Conservation (phyloP, 2,113 vertebrate species). For the Tautogolabrus adspersus region DNA sequence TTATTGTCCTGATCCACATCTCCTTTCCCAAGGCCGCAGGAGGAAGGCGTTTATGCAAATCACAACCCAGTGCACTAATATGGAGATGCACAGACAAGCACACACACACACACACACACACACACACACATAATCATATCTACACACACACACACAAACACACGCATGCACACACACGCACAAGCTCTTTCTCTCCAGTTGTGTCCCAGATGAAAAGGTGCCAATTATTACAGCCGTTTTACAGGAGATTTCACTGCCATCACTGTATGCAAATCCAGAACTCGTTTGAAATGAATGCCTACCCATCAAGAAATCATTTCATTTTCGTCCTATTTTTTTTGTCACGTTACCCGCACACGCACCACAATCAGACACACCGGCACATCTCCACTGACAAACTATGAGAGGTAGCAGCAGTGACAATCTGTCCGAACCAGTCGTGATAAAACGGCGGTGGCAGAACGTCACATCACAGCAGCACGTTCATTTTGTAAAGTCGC, state of each 20-base stretch:
- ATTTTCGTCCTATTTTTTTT: constrained; percentile 24
- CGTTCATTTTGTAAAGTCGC: constrained; percentile 40
- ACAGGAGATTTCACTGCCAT: constrained; percentile 14
- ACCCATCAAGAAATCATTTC: constrained; percentile 20
- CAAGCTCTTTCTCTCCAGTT: neutral
- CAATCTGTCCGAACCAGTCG: constrained; percentile 40
- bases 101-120: constrained; percentile 1
- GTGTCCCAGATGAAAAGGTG: constrained; percentile 46
- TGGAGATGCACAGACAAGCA: constrained; percentile 5
- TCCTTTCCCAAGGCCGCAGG: constrained; percentile 44
- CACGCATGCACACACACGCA: too few species aligned
- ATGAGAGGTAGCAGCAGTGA: constrained; percentile 43
- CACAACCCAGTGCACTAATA: constrained; percentile 32
- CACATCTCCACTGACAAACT: constrained; percentile 28
- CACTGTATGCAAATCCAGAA: constrained; percentile 31
- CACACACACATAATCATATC: constrained; percentile 13
- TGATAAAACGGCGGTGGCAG: constrained; percentile 55
- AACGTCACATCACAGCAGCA: constrained; percentile 12
- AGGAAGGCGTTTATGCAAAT: constrained; percentile 66
- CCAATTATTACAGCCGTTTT: constrained; percentile 43
- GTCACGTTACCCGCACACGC: neutral
- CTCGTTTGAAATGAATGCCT: constrained; percentile 43
- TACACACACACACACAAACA: constrained; percentile 1
- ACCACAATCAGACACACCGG: constrained; percentile 13
- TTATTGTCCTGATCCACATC: constrained; percentile 64